Conservation (phyloP, 2,113 vertebrate species). For the Ancistrus triradiatus region DNA sequence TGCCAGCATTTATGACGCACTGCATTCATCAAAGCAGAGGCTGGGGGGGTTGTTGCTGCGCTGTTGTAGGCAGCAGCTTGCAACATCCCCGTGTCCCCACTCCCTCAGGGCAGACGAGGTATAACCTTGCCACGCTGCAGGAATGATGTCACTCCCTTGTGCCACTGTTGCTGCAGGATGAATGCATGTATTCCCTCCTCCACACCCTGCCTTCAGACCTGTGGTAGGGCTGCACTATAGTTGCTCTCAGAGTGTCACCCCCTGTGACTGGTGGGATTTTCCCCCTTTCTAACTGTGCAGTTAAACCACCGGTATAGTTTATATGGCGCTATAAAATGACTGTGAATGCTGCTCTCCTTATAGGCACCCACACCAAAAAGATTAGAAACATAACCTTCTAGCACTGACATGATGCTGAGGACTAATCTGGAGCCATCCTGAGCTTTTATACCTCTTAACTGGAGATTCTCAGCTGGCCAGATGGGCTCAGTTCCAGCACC, state of each 20-base stretch:
- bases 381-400: too few relatives aligned
- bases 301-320: background rate
- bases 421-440: too few relatives aligned
- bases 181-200: constrained; percentile 1
- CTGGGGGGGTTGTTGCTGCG: constrained; percentile 15
- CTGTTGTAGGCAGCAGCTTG: background rate
- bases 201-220: constrained; percentile 17
- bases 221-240: too few relatives aligned
- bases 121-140: constrained; percentile 67
- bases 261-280: constrained; percentile 9
- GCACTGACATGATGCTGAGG: too few relatives aligned
- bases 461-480: too few relatives aligned
- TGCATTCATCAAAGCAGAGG: constrained; percentile 60
- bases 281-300: background rate
- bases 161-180: constrained; percentile 60
- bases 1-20: constrained; percentile 65
- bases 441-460: too few relatives aligned
- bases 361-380: background rate
- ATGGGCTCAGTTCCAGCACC: too few relatives aligned
- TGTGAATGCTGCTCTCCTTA: constrained; percentile 11
- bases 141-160: constrained; percentile 67
- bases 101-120: constrained; percentile 47
- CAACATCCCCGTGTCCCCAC: background rate
- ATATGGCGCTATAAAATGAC: background rate
- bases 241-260: too few relatives aligned